Base-by-base conservation (phyloP, 2,888 invertebrate species). In the Pogonocherus hispidulus region DNA sequence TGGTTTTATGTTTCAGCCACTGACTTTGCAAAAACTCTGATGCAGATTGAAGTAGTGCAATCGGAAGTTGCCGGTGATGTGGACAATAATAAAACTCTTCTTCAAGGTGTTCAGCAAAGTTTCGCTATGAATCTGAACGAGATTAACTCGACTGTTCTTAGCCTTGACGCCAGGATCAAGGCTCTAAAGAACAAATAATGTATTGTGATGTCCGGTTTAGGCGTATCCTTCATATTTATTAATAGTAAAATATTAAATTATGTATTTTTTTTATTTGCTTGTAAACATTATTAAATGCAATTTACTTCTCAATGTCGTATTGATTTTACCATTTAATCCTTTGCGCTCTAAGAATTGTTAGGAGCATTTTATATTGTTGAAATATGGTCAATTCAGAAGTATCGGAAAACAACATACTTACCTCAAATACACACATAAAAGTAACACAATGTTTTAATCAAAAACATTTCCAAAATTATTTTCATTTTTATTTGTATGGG, bases 1-100 rank as follows among this genome's bases (percentile, higher is more conserved):
- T n/a, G n/a, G n/a, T 27, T 27, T 3, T 27, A 27, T 27, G 47
- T 63, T 60, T 64, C 11, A 56, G 20, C 19, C 8, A 56, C 20
- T 75, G 94, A 96, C 84, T 96, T 96, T 81, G 92, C 92, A 57
- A 94, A 93, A 85, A 93, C 95, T 0, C 86, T 97, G 55, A 90
- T 92, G 0, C 95, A 96, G 83, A 86, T 96, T 41, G 94, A 94
- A 83, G 90, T 91, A 1, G 87, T 93, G 19, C 94, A 96, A 82
- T 88, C 90, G 20, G 91, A 92, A 69, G 92, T 95, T 72, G 87
- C 90, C 0, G 87, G 89, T 4, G 91, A 91, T 9, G 89, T 95
- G 6, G 90, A 92, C n/a, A 92, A 92, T 82, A 95, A 95, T 84
- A 93, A 93, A 81, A 89, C 91, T 22, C 81, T 95, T 3, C 84